Percentiles rank a stretch among this genome's conserved stretches.
Evolutionary conservation across 2,888 invertebrate genomes (phyloP).

Genomic region (Drosophila differens): DNA sequence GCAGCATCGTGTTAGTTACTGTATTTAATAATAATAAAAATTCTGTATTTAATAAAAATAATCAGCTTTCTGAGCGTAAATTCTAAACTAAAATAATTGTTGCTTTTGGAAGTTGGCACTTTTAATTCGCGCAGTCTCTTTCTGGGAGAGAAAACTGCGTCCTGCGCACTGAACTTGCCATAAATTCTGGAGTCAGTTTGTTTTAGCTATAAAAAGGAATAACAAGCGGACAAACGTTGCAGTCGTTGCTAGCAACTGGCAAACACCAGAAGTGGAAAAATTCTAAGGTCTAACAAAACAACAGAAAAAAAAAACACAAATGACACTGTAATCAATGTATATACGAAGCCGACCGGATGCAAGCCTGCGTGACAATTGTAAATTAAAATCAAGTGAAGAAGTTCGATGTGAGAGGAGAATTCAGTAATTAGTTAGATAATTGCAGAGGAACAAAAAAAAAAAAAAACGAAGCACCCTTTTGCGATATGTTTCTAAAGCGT

Average conservation of each 20-base stretch:
- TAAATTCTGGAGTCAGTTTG: slow-evolving; percentile 16
- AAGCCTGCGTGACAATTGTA: slow-evolving; percentile 69
- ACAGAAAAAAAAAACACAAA: neutral
- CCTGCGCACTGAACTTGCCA: slow-evolving; percentile 53
- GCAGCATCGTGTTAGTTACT: neutral
- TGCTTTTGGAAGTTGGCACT: neutral
- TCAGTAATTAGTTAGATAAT: slow-evolving; percentile 57
- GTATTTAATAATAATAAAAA: neutral
- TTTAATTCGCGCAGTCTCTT: slow-evolving; percentile 3
- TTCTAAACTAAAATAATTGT: slow-evolving; percentile 4
- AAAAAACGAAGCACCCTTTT: neutral
- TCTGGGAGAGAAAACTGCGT: slow-evolving; percentile 19
- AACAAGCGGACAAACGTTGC: slow-evolving; percentile 36
- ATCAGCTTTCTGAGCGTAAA: neutral
- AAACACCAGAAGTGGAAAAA: slow-evolving; percentile 45
- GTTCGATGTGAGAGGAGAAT: slow-evolving; percentile 2
- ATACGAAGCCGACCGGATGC: slow-evolving; percentile 59
- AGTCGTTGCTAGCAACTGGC: slow-evolving; percentile 73
- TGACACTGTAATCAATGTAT: slow-evolving; percentile 16
- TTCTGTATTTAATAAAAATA: neutral
- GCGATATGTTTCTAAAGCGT: slow-evolving; percentile 83
- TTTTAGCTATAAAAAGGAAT: slow-evolving; percentile 58
- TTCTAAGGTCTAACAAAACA: neutral
- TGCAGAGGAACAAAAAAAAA: slow-evolving; percentile 15
- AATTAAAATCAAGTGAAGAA: slow-evolving; percentile 59